These are phyloP conservation scores for Tortrix viridana DNA, from an alignment of 2,888 invertebrate species.

Conservation along the genomic window DNA sequence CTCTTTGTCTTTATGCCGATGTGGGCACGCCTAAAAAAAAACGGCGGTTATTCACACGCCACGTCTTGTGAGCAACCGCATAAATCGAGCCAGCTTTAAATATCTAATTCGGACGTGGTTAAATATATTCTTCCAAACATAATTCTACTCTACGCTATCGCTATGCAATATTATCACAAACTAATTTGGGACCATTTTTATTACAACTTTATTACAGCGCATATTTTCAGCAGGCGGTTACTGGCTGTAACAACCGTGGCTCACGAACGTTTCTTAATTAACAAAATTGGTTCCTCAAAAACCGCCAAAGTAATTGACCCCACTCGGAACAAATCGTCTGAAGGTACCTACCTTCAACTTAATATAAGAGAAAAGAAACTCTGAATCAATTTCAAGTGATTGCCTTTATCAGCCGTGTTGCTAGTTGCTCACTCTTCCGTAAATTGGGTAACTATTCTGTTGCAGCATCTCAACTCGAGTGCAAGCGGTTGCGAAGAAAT, in stretches of 20 bases:
- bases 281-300: conserved; percentile 56
- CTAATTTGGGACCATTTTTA: conserved; percentile 26
- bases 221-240: conserved; percentile 30
- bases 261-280: conserved; percentile 61
- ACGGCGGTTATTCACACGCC: conserved; percentile 49
- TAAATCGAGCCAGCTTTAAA: conserved; percentile 8
- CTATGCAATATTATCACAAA: conserved; percentile 17
- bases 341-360: conserved; percentile 12
- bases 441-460: conserved; percentile 57
- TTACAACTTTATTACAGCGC: conserved; percentile 26
- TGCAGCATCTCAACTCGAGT: conserved; percentile 55
- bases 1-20: conserved; percentile 75
- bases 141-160: neutral
- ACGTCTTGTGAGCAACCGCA: conserved; percentile 33
- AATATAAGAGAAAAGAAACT: conserved; percentile 18
- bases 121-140: neutral
- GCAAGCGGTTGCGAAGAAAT: conserved; percentile 35
- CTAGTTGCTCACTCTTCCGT: conserved; percentile 59
- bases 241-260: conserved; percentile 47
- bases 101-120: neutral
- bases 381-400: conserved; percentile 40
- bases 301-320: conserved; percentile 43
- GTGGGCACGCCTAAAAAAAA: conserved; percentile 49
- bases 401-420: conserved; percentile 50
- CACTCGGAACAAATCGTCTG: conserved; percentile 38